phyloP scores from a whole-genome alignment of 2,113 vertebrate species.

The Probosciger aterrimus region DNA sequence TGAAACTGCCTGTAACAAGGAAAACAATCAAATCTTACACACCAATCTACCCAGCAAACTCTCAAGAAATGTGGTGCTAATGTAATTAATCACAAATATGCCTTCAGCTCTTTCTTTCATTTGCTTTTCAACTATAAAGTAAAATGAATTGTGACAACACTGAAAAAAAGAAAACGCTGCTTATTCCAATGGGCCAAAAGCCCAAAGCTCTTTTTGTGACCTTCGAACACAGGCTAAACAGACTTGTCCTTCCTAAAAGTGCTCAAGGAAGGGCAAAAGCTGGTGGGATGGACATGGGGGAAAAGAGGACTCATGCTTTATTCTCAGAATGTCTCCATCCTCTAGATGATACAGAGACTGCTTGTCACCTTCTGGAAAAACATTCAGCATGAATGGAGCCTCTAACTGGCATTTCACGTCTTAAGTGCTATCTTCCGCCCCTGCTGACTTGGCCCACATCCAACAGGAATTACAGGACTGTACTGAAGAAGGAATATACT shows the following conservation, averaged over 20 bases:
- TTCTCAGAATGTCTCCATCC: background rate
- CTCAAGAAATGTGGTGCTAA: constrained; percentile 13
- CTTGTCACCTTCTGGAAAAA: background rate
- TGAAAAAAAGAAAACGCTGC: constrained; percentile 1
- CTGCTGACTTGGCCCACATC: background rate
- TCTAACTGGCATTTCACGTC: background rate
- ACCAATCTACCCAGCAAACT: background rate
- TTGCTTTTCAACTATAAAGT: constrained; percentile 30
- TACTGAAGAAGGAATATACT: background rate
- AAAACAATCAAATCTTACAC: constrained; percentile 27
- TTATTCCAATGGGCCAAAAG: background rate
- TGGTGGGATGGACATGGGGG: background rate
- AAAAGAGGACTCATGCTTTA: background rate
- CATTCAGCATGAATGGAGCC: background rate
- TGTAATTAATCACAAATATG: constrained; percentile 56
- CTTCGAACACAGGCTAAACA: background rate
- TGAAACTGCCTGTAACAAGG: background rate
- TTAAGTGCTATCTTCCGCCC: background rate
- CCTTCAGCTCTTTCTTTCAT: constrained; percentile 57
- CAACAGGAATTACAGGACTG: background rate
- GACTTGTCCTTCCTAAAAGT: background rate
- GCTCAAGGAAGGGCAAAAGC: background rate
- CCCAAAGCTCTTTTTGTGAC: background rate
- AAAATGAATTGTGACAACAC: constrained; percentile 26
- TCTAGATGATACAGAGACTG: background rate